Percentiles rank a stretch among this genome's conserved stretches.
These are phyloP conservation scores for Zeus faber DNA, from an alignment of 2,113 vertebrate genomes.

Conservation along the genomic window DNA sequence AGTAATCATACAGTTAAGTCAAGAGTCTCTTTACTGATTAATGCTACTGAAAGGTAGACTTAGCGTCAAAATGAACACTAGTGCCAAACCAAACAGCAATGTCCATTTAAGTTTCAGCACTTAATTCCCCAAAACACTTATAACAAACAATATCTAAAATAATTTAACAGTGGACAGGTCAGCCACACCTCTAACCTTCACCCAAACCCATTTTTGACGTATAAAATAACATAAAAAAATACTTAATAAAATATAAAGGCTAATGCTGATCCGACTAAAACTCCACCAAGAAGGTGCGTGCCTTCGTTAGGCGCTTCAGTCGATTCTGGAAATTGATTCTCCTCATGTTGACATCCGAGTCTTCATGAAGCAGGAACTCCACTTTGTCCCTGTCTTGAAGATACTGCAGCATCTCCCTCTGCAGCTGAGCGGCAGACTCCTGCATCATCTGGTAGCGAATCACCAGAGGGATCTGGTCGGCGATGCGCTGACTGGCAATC, in stretches of 20 bases:
- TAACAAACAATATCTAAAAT: too few species aligned
- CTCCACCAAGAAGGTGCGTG: constrained; percentile 56
- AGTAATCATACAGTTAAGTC: too few species aligned
- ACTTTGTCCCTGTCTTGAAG: constrained; percentile 59
- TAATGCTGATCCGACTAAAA: constrained; percentile 42
- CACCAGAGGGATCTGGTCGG: constrained; percentile 75
- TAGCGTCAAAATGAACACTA: too few species aligned
- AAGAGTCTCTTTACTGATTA: too few species aligned
- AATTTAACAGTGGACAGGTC: too few species aligned
- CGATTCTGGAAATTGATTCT: constrained; percentile 58
- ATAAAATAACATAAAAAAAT: too few species aligned
- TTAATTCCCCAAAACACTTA: too few species aligned
- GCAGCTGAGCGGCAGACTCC: constrained; percentile 50
- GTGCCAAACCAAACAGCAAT: too few species aligned
- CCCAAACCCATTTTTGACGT: too few species aligned
- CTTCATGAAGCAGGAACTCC: constrained; percentile 69
- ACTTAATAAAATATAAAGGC: not conserved
- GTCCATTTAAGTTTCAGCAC: too few species aligned
- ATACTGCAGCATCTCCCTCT: constrained; percentile 70
- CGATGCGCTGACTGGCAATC: constrained; percentile 67
- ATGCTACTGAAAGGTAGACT: too few species aligned
- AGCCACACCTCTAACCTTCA: too few species aligned
- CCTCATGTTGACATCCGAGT: constrained; percentile 46
- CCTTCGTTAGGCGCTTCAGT: constrained; percentile 62
- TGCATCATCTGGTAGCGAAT: constrained; percentile 70